These are phyloP conservation scores for Bombus soroeensis DNA, from an alignment of 1,140 invertebrate species.

Conservation along the genomic window DNA sequence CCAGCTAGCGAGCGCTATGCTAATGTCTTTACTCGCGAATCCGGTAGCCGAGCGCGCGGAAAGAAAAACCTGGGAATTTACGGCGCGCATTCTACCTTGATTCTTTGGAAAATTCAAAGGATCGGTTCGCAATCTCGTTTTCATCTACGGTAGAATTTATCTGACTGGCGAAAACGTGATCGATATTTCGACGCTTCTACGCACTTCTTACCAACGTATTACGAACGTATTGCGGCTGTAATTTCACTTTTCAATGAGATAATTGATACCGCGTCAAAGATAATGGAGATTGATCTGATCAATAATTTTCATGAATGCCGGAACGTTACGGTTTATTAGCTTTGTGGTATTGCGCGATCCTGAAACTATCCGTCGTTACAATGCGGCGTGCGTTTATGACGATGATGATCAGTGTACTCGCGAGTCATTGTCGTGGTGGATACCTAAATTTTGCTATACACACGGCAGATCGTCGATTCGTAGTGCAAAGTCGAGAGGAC, in stretches of 20 bases:
- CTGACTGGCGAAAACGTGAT: too few relatives aligned
- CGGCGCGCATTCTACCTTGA: not conserved
- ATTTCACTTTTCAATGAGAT: not conserved
- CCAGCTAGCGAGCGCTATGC: constrained; percentile 70
- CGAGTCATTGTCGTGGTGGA: not conserved
- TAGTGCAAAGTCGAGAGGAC: not conserved
- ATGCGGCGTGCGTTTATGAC: not conserved
- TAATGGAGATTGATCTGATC: not conserved
- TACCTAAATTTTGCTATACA: not conserved
- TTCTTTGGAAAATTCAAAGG: not conserved
- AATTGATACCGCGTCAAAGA: not conserved
- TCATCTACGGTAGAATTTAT: not conserved
- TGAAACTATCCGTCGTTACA: not conserved
- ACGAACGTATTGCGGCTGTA: too few relatives aligned
- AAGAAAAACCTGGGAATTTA: constrained; percentile 56
- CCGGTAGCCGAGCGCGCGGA: constrained; percentile 66
- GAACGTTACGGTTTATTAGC: not conserved
- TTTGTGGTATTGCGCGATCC: not conserved
- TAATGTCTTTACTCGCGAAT: constrained; percentile 70
- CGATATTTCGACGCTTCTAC: too few relatives aligned
- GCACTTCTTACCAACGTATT: not conserved
- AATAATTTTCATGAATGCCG: not conserved
- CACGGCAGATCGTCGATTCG: not conserved
- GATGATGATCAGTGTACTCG: not conserved
- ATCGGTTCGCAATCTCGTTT: not conserved